These are phyloP conservation scores for Clunio marinus DNA, from an alignment of 2,888 invertebrate species.

Conservation along the genomic window DNA sequence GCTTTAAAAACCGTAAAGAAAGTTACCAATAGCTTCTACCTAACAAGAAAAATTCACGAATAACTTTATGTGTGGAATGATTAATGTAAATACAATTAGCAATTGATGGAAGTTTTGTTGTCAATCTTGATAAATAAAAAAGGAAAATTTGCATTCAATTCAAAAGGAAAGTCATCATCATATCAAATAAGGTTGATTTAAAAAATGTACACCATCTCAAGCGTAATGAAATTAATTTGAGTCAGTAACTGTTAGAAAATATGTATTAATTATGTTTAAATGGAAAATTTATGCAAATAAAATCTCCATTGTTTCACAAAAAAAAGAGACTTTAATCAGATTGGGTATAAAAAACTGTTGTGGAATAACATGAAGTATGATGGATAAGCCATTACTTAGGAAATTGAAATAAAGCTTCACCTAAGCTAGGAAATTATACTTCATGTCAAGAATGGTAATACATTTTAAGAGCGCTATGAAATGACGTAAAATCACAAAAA, in stretches of 20 bases:
- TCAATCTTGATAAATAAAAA: no score
- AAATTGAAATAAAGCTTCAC: neutral
- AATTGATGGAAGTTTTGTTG: neutral
- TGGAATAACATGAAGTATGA: conserved; percentile 1
- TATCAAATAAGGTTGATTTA: no score
- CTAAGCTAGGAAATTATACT: neutral
- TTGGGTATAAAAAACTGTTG: neutral
- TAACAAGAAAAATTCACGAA: no score
- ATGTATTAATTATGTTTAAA: conserved; percentile 26
- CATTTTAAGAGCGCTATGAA: neutral
- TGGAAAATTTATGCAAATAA: conserved; percentile 22
- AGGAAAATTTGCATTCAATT: no score
- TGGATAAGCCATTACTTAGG: neutral
- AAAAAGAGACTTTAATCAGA: neutral
- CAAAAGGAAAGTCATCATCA: no score
- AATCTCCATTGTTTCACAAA: neutral
- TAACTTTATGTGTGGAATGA: no score
- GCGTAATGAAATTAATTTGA: neutral
- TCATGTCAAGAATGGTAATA: neutral
- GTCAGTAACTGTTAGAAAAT: conserved; percentile 19
- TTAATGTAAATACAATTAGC: no score
- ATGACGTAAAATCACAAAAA: neutral
- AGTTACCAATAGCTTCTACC: no score
- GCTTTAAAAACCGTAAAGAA: no score
- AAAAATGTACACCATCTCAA: neutral